Base-by-base conservation (phyloP, 2,113 vertebrate species). In the Psilopsiagon aymara region DNA sequence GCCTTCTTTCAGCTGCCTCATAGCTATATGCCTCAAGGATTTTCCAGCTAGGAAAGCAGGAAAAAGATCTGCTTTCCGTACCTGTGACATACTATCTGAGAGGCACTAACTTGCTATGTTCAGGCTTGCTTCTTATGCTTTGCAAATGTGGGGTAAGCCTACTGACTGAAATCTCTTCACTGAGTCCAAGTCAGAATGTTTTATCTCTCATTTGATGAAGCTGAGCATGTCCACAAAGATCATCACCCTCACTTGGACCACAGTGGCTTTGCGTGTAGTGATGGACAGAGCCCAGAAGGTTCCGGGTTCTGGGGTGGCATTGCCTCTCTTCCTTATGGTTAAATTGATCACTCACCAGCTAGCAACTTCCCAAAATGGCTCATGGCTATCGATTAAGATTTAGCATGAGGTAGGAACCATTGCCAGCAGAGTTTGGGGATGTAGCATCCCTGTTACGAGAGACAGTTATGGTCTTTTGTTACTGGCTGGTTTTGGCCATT, bases 101-200 rank as follows among this genome's bases (percentile, higher is more conserved):
- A 41, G 28, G 12, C 4, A 0, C 17, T 64, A 76, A 57, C 16
- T 49, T 1, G 2, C 37, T 37, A 17, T 0, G 2, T 75, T 43
- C 43, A 37, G 59, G 23, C 41, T 20, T 13, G 15, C 6, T 47
- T 62, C 24, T 53, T n/a, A 28, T 3, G 6, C 55, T 84, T 86
- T 46, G 33, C 51, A 77, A 83, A 29, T 7, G 13, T 17, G 43
- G 68, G 28, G 9, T 64, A 41, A 59, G 51, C 8, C 7, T 91
- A 27, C 25, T 0, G 3, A 8, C 52, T 44, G 68, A 79, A 77
- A 39, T 31, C 10, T n/a, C 53, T 77, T 68, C 4, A 25, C 0
- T 92, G 47, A 37, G 21, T 51, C 74, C 12, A 74, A 39, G 39
- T n/a, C 5, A 4, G n/a, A 4, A 3, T 46, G 24, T 77, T 39